A percentile compares a stretch with the other conserved stretches of the same genome.
These are phyloP conservation scores for Trogon melanurus DNA, from an alignment of 2,113 vertebrate species.

Conservation along the genomic window DNA sequence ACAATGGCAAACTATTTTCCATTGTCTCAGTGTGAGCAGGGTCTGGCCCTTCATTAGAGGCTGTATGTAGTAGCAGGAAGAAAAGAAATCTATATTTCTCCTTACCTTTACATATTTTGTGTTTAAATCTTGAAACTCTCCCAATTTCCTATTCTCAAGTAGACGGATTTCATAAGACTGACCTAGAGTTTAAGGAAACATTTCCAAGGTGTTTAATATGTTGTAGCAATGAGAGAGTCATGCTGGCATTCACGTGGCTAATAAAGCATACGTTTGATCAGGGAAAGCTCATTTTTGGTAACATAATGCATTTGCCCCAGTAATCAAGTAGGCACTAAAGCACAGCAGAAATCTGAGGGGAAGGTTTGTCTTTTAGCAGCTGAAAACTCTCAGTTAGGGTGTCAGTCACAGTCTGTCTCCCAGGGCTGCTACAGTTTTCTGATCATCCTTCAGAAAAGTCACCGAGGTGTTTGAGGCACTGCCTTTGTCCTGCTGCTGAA, in stretches of 20 bases:
- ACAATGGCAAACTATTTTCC: conserved; percentile 55
- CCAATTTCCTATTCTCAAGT: conserved; percentile 93
- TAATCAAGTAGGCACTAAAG: conserved; percentile 17
- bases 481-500: background rate
- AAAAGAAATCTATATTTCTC: conserved; percentile 52
- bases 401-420: background rate
- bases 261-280: conserved; percentile 63
- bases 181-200: conserved; percentile 80
- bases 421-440: background rate
- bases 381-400: background rate
- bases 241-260: conserved; percentile 70
- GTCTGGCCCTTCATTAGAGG: conserved; percentile 37
- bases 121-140: conserved; percentile 92
- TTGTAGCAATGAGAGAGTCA: conserved; percentile 77
- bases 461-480: background rate
- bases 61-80: conserved; percentile 58
- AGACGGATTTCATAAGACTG: conserved; percentile 98
- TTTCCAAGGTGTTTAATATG: conserved; percentile 76
- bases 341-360: conserved; percentile 14
- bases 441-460: background rate
- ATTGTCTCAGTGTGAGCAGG: conserved; percentile 49
- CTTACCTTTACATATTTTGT: conserved; percentile 95
- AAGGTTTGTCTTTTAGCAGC: background rate
- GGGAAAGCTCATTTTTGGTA: conserved; percentile 51
- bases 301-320: conserved; percentile 38